Evolutionary conservation across 1,140 invertebrate genomes (phyloP).

Genomic region (Heliconius congener): DNA sequence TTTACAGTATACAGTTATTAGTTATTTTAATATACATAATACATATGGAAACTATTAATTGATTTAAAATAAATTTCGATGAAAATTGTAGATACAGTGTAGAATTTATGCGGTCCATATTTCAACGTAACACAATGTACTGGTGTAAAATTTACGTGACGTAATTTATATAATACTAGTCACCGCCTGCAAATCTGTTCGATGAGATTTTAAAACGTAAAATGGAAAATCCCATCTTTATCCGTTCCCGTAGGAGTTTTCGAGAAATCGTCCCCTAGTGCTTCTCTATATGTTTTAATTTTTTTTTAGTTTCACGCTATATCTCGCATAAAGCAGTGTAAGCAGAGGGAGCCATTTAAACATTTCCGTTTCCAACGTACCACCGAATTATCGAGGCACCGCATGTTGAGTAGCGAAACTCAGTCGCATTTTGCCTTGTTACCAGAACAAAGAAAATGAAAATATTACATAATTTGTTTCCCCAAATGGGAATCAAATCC

Average conservation of each 20-base stretch:
- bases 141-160: neutral
- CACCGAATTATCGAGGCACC: neutral
- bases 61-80: conserved; percentile 6
- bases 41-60: conserved; percentile 1
- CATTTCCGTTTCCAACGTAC: neutral
- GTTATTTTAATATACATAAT: neutral
- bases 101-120: neutral
- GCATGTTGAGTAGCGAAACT: neutral
- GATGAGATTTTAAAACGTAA: too few species aligned
- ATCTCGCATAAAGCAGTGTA: neutral
- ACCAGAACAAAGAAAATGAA: too few species aligned
- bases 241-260: too few species aligned
- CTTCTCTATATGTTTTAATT: too few species aligned
- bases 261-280: too few species aligned
- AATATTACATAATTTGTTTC: too few species aligned
- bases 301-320: neutral
- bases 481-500: too few species aligned
- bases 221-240: too few species aligned
- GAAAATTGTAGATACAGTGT: conserved; percentile 8
- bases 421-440: too few species aligned
- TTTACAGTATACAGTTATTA: neutral
- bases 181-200: too few species aligned
- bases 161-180: too few species aligned
- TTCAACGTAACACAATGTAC: conserved; percentile 1
- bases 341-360: neutral